phyloP scores from a whole-genome alignment of 2,888 invertebrate genomes.

The Lasioglossum pauxillum region DNA sequence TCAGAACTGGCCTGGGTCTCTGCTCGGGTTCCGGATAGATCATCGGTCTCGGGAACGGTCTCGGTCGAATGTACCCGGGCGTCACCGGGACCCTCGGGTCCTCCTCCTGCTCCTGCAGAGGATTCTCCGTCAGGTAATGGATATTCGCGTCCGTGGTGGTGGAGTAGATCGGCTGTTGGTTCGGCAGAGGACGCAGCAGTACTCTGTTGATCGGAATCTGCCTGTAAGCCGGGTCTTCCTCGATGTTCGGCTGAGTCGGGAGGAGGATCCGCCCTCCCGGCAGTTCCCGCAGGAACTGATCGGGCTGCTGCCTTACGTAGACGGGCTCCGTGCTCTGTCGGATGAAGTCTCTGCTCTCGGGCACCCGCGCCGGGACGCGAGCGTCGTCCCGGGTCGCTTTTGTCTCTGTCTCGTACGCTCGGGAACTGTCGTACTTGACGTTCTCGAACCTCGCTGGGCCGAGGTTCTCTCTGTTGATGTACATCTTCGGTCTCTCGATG shows the following conservation, averaged over 20 bases:
- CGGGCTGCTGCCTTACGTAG: conserved; percentile 77
- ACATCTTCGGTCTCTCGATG: conserved; percentile 76
- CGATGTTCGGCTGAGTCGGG: conserved; percentile 68
- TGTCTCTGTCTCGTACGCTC: conserved; percentile 76
- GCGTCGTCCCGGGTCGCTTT: conserved; percentile 76
- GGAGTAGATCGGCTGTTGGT: conserved; percentile 75
- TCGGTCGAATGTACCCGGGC: conserved; percentile 72
- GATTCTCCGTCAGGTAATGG: conserved; percentile 79
- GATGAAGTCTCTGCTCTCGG: conserved; percentile 74
- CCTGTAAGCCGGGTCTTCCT: conserved; percentile 76
- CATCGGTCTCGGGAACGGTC: conserved; percentile 71
- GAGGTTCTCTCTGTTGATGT: conserved; percentile 75
- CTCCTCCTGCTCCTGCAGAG: conserved; percentile 74
- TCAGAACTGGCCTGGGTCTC: conserved; percentile 71
- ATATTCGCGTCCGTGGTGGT: conserved; percentile 78
- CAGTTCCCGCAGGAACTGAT: conserved; percentile 76
- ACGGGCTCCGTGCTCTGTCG: conserved; percentile 78
- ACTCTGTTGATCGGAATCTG: conserved; percentile 75
- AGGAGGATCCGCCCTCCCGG: conserved; percentile 76
- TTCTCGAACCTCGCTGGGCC: conserved; percentile 79
- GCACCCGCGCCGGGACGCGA: conserved; percentile 64
- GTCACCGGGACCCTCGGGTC: conserved; percentile 73
- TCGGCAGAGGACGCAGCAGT: conserved; percentile 72
- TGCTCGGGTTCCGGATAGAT: conserved; percentile 72
- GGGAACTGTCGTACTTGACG: conserved; percentile 73